phyloP scores from a whole-genome alignment of 2,888 invertebrate genomes.

The Agrochola litura region DNA sequence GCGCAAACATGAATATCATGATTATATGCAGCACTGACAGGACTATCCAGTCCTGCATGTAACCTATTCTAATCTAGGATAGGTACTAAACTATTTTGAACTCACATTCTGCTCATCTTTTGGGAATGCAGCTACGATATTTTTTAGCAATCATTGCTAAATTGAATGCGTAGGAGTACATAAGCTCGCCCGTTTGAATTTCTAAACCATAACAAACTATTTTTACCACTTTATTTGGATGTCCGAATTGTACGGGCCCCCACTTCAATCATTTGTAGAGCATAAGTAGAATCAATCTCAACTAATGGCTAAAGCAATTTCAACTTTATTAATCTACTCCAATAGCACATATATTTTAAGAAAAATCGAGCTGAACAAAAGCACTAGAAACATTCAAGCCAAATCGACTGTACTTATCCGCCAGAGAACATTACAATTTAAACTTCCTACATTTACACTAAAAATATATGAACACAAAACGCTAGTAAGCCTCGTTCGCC shows the following conservation, averaged over 20 bases:
- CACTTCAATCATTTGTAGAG: background rate
- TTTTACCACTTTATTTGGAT: background rate
- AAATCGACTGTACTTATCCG: background rate
- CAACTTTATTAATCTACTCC: too few species aligned
- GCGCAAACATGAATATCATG: background rate
- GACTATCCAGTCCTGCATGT: too few species aligned
- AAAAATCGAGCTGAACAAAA: slow-evolving; percentile 1
- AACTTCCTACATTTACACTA: slow-evolving; percentile 10
- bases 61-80: too few species aligned
- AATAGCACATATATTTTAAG: too few species aligned
- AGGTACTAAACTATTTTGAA: too few species aligned
- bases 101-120: background rate
- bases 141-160: background rate
- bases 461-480: slow-evolving; percentile 34
- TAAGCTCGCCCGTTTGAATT: background rate
- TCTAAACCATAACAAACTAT: background rate
- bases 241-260: background rate
- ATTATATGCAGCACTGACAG: background rate
- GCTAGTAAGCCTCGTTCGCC: background rate
- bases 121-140: background rate
- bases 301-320: background rate
- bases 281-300: background rate
- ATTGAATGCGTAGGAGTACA: background rate
- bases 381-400: background rate
- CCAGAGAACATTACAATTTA: background rate